Base-by-base conservation (phyloP, 2,113 vertebrate species). In the Theristicus caerulescens region DNA sequence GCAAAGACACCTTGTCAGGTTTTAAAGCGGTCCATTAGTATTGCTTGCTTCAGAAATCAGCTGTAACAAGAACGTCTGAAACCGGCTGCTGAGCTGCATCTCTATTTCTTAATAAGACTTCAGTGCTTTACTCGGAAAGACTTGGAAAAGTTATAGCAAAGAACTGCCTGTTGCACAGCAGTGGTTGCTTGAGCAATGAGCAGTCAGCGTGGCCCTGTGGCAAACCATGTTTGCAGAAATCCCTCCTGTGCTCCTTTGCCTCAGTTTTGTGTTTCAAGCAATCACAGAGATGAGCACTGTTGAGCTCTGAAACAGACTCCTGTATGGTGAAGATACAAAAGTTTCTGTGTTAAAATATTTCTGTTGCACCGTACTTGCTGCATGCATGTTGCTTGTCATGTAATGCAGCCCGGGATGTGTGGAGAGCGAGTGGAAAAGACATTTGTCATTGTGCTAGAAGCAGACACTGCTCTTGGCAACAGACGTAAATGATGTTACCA, bases 331-430 rank as follows among this genome's bases (percentile, higher is more conserved):
- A 93, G 87, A 26, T 47, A 47, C 16, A 87, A 19, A 64, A 80
- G 70, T 57, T 96, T 69, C 65, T 40, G 52, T 82, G 40, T 86
- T 91, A 54, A 58, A 62, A 13, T 66, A 40, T 40, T 95, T 72
- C 66, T 5, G 1, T 20, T 76, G n/a, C 19, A 2, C 14, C 0
- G 0, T 1, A 0, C 40, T 74, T 61, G 27, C 29, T 11, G 67
- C 25, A 0, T 21, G 34, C 4, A 0, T 8, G 16, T 46, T 34
- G 66, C 49, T 79, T 24, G 9, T 34, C 1, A 1, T 22, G 55
- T 76, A 66, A 34, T 0, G 14, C 31, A 9, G 44, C 10, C 27
- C n/a, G 13, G 73, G 57, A 12, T 0, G 1, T 1, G 7, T 0
- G 1, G 52, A 61, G 42, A 54, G 34, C 1, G 16, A 19, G 12